phyloP scores from a whole-genome alignment of 2,888 invertebrate species.

The Oxyscelio sp. region DNA sequence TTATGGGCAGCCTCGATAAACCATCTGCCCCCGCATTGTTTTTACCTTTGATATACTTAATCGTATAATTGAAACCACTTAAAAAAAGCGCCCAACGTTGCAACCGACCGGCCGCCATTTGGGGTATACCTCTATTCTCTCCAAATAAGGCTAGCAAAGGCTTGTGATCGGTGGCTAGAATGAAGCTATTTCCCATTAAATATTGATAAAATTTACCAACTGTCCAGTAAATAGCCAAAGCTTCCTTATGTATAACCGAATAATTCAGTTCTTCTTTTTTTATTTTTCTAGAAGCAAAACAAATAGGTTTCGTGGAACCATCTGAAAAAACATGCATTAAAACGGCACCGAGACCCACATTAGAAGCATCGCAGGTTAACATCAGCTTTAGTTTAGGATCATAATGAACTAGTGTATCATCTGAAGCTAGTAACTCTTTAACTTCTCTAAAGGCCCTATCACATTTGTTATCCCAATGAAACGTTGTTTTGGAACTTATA shows the following conservation, averaged over 20 bases:
- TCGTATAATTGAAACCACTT: slow-evolving; percentile 42
- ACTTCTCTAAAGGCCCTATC: slow-evolving; percentile 26
- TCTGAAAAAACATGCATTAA: slow-evolving; percentile 78
- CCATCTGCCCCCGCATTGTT: slow-evolving; percentile 59
- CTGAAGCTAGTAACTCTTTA: slow-evolving; percentile 36
- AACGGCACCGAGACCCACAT: slow-evolving; percentile 81
- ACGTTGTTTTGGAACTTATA: background rate
- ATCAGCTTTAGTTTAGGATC: slow-evolving; percentile 59
- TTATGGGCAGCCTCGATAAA: slow-evolving; percentile 49
- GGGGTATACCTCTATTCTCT: slow-evolving; percentile 54
- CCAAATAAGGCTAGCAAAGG: slow-evolving; percentile 76
- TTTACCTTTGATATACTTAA: slow-evolving; percentile 52
- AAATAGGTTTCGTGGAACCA: slow-evolving; percentile 79
- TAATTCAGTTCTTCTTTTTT: slow-evolving; percentile 82
- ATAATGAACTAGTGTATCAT: slow-evolving; percentile 64
- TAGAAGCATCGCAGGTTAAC: slow-evolving; percentile 72
- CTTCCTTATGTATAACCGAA: slow-evolving; percentile 82
- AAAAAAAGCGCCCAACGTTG: no score
- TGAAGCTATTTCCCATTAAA: slow-evolving; percentile 82
- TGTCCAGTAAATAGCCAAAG: slow-evolving; percentile 83
- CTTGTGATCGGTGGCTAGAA: slow-evolving; percentile 82
- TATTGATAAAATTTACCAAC: slow-evolving; percentile 84
- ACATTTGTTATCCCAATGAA: slow-evolving; percentile 42
- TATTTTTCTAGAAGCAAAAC: slow-evolving; percentile 81
- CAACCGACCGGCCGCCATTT: slow-evolving; percentile 54